A percentile compares a stretch with the other conserved stretches of the same genome.
Evolutionary conservation across 2,888 invertebrate genomes (phyloP).

Genomic region (Leucophenga montana): DNA sequence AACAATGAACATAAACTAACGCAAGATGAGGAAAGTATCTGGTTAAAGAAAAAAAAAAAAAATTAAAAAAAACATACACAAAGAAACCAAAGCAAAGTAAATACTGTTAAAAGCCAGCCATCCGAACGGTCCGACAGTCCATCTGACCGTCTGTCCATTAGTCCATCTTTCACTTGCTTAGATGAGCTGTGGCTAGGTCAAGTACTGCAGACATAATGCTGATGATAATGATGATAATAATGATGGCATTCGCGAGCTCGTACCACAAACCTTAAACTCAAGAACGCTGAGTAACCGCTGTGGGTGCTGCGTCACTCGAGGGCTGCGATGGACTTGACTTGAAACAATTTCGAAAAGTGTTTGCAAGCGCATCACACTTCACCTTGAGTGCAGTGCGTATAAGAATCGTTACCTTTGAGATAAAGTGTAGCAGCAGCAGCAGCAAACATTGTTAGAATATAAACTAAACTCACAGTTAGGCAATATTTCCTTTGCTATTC

Average conservation of each 20-base stretch:
- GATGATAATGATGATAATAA: background rate
- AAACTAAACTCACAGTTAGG: no score
- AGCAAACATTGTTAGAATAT: no score
- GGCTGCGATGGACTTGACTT: background rate
- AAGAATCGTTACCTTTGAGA: background rate
- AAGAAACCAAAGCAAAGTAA: constrained; percentile 1
- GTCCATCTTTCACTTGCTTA: background rate
- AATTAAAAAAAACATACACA: background rate
- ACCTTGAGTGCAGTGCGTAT: constrained; percentile 1
- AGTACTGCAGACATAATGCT: constrained; percentile 3
- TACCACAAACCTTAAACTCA: background rate
- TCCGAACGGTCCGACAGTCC: background rate
- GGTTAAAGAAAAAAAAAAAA: constrained; percentile 1
- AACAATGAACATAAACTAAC: constrained; percentile 3
- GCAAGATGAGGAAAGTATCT: background rate
- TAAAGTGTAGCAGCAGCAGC: no score
- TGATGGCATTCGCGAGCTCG: background rate
- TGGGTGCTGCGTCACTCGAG: background rate
- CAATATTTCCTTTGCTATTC: no score
- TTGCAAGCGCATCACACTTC: constrained; percentile 3
- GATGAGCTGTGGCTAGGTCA: constrained; percentile 15
- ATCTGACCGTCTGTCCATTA: no score
- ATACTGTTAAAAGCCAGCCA: background rate
- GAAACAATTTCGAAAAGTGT: constrained; percentile 3
- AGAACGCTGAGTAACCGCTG: background rate